These are phyloP conservation scores for Eugnorisma glareosa DNA, from an alignment of 2,888 invertebrate species.

Conservation along the genomic window DNA sequence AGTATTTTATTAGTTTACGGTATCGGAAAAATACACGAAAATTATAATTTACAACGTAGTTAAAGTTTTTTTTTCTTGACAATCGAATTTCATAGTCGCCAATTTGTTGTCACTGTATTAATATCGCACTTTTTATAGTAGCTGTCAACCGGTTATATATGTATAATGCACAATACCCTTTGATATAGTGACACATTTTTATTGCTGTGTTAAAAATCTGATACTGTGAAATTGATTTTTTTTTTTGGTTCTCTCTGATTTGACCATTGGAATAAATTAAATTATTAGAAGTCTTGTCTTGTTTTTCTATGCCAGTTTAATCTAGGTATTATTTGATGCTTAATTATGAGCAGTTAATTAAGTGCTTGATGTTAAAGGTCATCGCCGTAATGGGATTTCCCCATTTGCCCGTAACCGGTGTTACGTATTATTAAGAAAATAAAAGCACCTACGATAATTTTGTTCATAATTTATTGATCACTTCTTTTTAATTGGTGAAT, in stretches of 20 bases:
- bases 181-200: slow-evolving; percentile 72
- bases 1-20: slow-evolving; percentile 62
- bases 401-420: slow-evolving; percentile 27
- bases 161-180: slow-evolving; percentile 26
- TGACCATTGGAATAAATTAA: slow-evolving; percentile 41
- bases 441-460: slow-evolving; percentile 25
- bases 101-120: slow-evolving; percentile 57
- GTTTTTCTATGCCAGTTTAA: slow-evolving; percentile 32
- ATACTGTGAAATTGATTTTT: slow-evolving; percentile 36
- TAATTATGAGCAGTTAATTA: slow-evolving; percentile 57
- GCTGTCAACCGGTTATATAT: slow-evolving; percentile 1
- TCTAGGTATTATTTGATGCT: slow-evolving; percentile 51
- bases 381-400: slow-evolving; percentile 41
- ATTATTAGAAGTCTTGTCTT: slow-evolving; percentile 11
- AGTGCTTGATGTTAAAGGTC: slow-evolving; percentile 44
- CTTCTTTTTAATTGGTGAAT: slow-evolving; percentile 26
- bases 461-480: slow-evolving; percentile 20
- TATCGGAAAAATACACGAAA: slow-evolving; percentile 63
- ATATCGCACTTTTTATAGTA: slow-evolving; percentile 29
- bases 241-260: slow-evolving; percentile 13
- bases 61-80: slow-evolving; percentile 53
- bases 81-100: slow-evolving; percentile 38
- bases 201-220: slow-evolving; percentile 75
- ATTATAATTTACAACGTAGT: slow-evolving; percentile 65
- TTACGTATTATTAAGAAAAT: slow-evolving; percentile 31